These are phyloP conservation scores for Margaritifera margaritifera DNA, from an alignment of 2,888 invertebrate genomes.

Conservation along the genomic window DNA sequence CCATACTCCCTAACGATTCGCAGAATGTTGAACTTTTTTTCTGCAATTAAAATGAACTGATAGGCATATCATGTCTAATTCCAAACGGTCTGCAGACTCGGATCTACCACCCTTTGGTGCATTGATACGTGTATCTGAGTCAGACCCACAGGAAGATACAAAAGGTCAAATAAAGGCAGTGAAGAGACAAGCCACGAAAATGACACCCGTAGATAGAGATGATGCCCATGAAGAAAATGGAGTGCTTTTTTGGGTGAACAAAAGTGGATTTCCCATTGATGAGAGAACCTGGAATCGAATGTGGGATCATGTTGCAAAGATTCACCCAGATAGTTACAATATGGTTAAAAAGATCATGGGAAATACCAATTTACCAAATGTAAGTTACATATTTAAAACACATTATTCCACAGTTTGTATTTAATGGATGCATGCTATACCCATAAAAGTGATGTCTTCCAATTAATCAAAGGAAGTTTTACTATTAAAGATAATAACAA, in stretches of 20 bases:
- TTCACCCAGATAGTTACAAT: constrained; percentile 64
- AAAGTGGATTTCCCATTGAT: constrained; percentile 70
- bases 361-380: constrained; percentile 51
- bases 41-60: too few species aligned
- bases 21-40: too few species aligned
- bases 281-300: constrained; percentile 71
- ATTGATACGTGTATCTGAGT: constrained; percentile 26
- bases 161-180: constrained; percentile 6
- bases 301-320: constrained; percentile 70
- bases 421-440: too few species aligned
- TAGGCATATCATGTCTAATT: too few species aligned
- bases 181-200: constrained; percentile 9
- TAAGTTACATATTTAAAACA: constrained; percentile 31
- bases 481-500: too few species aligned
- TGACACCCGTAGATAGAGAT: constrained; percentile 43
- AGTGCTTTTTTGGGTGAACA: constrained; percentile 71
- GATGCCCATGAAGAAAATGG: constrained; percentile 66
- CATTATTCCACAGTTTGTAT: too few species aligned
- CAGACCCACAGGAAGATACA: constrained; percentile 16
- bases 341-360: constrained; percentile 55
- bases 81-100: too few species aligned
- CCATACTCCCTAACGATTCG: too few species aligned
- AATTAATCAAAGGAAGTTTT: too few species aligned
- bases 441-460: too few species aligned
- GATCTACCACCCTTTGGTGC: constrained; percentile 27